These are phyloP conservation scores for Gymnorhina tibicen DNA, from an alignment of 2,113 vertebrate species.

Conservation along the genomic window DNA sequence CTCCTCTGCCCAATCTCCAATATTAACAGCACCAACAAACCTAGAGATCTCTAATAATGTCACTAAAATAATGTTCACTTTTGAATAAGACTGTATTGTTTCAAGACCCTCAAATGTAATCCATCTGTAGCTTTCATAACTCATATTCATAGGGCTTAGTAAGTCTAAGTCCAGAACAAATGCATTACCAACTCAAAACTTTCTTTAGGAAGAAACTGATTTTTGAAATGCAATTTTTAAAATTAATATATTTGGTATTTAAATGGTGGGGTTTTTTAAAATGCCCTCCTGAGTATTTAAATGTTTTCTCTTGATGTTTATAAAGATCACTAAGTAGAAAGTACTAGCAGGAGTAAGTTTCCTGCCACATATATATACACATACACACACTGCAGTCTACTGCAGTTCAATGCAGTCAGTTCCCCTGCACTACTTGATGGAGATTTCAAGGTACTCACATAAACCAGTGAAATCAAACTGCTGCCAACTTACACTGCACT, in stretches of 20 bases:
- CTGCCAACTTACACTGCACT: neutral
- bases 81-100: neutral
- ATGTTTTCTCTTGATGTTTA: neutral
- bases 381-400: neutral
- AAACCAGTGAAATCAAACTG: neutral
- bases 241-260: neutral
- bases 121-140: neutral
- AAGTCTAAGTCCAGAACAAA: neutral
- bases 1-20: neutral
- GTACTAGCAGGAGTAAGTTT: neutral
- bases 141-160: neutral
- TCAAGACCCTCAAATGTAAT: neutral
- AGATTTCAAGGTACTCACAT: neutral
- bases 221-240: neutral
- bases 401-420: neutral
- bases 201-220: neutral
- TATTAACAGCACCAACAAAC: neutral
- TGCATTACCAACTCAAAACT: neutral
- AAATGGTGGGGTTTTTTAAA: neutral
- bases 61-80: neutral
- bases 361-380: accelerated
- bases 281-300: neutral
- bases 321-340: neutral
- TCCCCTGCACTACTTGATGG: neutral
- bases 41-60: neutral